Conservation (phyloP, 2,888 invertebrate genomes). For the Athetis lepigone region DNA sequence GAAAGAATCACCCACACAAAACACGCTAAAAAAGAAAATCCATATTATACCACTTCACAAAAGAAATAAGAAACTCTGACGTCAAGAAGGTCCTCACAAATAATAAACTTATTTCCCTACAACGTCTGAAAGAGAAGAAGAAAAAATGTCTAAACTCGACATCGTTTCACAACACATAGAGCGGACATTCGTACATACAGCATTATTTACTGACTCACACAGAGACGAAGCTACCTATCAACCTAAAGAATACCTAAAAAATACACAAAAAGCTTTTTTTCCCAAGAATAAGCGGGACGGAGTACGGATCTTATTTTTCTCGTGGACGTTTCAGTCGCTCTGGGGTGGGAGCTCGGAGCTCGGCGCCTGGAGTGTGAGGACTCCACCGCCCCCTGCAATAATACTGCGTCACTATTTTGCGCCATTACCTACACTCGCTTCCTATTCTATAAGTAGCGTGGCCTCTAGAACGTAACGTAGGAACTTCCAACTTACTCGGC, state of each 20-base stretch:
- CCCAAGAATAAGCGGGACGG: conserved; percentile 90
- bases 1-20: neutral
- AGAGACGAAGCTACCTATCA: conserved; percentile 68
- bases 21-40: conserved; percentile 3
- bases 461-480: conserved; percentile 79
- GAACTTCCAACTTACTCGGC: conserved; percentile 43
- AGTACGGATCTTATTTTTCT: conserved; percentile 91
- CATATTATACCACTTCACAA: conserved; percentile 22
- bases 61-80: conserved; percentile 41
- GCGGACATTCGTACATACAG: conserved; percentile 73
- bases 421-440: conserved; percentile 91
- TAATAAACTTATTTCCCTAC: conserved; percentile 53
- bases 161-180: conserved; percentile 72
- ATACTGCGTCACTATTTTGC: conserved; percentile 92
- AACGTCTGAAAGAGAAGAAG: conserved; percentile 49
- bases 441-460: conserved; percentile 90
- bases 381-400: conserved; percentile 88
- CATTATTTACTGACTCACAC: conserved; percentile 84
- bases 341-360: conserved; percentile 74
- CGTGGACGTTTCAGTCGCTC: conserved; percentile 90
- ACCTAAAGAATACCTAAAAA: conserved; percentile 83
- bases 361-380: conserved; percentile 73
- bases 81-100: conserved; percentile 55
- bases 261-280: conserved; percentile 88
- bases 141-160: conserved; percentile 66